Percentiles rank a stretch among this genome's conserved stretches.
Evolutionary conservation across 2,888 invertebrate genomes (phyloP).

Genomic region (Agrochola macilenta): DNA sequence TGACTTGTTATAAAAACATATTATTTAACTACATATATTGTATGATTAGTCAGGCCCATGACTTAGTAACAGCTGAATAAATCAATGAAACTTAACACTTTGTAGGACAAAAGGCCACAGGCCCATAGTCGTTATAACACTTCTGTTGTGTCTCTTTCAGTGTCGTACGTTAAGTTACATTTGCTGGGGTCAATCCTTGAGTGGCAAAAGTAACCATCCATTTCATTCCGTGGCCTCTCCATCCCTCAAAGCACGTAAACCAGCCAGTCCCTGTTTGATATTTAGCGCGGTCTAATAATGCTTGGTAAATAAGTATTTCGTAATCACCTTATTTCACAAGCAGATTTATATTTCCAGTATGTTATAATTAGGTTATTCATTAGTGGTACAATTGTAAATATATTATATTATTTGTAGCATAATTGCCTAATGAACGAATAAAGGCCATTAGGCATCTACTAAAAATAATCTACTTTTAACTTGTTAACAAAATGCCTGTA

Average conservation of each 20-base stretch:
- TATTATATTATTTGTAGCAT: not conserved
- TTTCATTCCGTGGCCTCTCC: not conserved
- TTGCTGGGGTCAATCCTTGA: not conserved
- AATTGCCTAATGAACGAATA: not conserved
- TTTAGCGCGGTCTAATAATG: not conserved
- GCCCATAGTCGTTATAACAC: no score
- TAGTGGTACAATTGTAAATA: not conserved
- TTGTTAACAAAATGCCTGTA: not conserved
- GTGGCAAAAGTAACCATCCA: not conserved
- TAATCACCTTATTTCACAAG: not conserved
- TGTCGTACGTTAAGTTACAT: no score
- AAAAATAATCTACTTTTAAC: not conserved
- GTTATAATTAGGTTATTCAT: not conserved
- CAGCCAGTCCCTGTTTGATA: not conserved
- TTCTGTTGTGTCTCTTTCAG: no score
- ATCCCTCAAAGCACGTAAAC: not conserved
- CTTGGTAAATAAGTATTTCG: not conserved
- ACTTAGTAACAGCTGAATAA: not conserved
- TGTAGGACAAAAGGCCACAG: no score
- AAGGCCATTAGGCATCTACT: conserved; percentile 5
- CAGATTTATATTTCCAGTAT: not conserved
- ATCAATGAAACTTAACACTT: not conserved
- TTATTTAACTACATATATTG: not conserved
- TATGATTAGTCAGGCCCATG: not conserved
- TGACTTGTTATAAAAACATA: not conserved